Percentiles rank a stretch among this genome's conserved stretches.
Evolutionary conservation across 2,888 invertebrate species (phyloP).

Genomic region (Dexiosoma caninum): DNA sequence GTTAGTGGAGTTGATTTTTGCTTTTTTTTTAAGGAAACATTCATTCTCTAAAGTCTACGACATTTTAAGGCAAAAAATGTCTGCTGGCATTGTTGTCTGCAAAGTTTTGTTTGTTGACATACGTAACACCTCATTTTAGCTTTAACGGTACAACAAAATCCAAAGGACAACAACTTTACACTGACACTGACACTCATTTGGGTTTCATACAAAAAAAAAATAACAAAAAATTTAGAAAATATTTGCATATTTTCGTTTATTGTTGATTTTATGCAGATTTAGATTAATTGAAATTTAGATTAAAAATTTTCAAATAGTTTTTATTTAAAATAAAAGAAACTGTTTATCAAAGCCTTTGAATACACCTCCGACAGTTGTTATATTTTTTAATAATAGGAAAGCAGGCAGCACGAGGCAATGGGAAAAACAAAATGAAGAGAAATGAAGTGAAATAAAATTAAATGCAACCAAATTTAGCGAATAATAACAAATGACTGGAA

Average conservation of each 20-base stretch:
- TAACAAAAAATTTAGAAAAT: no score
- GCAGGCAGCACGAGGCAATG: no score
- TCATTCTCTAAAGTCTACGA: constrained; percentile 14
- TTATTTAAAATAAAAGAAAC: neutral
- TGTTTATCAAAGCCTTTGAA: no score
- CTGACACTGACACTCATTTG: constrained; percentile 8
- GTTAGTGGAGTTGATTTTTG: constrained; percentile 6
- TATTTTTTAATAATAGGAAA: no score
- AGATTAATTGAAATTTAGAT: constrained; percentile 23
- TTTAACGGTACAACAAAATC: constrained; percentile 8
- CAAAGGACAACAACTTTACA: constrained; percentile 6
- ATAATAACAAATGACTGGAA: no score
- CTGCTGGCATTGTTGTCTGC: constrained; percentile 57
- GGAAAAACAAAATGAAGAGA: no score
- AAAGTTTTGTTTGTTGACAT: constrained; percentile 63
- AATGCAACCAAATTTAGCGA: no score
- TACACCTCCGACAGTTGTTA: no score
- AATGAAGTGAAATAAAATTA: no score
- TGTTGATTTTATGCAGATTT: constrained; percentile 20
- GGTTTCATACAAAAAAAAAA: neutral
- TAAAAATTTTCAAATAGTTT: neutral
- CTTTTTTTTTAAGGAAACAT: neutral
- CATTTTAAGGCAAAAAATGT: constrained; percentile 24
- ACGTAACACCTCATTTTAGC: constrained; percentile 61
- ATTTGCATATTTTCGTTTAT: neutral